Percentiles rank a stretch among this genome's conserved stretches.
phyloP scores from a whole-genome alignment of 2,888 invertebrate species.

The Chironomus tentans region DNA sequence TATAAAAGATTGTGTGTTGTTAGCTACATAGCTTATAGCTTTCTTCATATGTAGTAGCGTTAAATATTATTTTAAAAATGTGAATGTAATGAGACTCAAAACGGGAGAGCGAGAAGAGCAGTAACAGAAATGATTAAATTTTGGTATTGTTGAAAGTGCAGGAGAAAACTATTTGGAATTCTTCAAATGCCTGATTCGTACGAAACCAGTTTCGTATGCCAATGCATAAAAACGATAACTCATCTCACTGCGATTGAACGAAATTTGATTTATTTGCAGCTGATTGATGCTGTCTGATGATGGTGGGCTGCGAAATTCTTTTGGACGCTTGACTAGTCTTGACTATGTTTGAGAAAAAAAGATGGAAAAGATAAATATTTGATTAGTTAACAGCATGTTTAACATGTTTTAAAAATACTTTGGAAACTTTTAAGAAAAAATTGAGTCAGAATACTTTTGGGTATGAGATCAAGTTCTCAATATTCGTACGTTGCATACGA shows the following conservation, averaged over 20 bases:
- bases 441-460: no score
- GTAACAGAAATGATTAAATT: not conserved
- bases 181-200: constrained; percentile 23
- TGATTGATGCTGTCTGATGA: constrained; percentile 22
- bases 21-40: not conserved
- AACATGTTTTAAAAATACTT: no score
- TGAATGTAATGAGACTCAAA: not conserved
- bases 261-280: constrained; percentile 35
- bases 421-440: no score
- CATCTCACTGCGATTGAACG: constrained; percentile 36
- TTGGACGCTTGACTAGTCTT: not conserved
- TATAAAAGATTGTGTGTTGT: not conserved
- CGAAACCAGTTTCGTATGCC: constrained; percentile 39
- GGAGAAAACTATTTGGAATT: constrained; percentile 11
- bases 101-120: not conserved
- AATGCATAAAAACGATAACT: constrained; percentile 34
- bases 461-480: no score
- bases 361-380: not conserved
- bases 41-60: no score
- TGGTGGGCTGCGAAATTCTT: constrained; percentile 1
- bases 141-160: not conserved
- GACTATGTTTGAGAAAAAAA: not conserved
- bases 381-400: not conserved
- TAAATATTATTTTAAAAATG: not conserved
- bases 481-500: no score